These are phyloP conservation scores for Lepidurus apus DNA, from an alignment of 1,140 invertebrate genomes.

Conservation along the genomic window DNA sequence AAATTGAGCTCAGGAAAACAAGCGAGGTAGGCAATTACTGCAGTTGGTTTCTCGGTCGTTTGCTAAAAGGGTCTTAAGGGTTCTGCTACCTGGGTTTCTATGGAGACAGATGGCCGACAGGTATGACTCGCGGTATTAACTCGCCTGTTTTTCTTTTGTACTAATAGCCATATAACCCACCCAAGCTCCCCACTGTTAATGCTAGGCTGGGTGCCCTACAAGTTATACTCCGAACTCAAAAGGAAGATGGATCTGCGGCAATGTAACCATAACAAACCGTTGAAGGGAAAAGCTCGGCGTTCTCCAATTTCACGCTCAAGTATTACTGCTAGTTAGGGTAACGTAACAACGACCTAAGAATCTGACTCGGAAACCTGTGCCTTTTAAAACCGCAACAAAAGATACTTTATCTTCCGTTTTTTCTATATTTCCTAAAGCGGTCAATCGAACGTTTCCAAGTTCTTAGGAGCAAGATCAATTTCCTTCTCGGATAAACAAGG, in stretches of 20 bases:
- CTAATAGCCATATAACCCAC: no score
- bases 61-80: neutral
- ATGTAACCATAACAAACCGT: neutral
- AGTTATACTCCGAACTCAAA: neutral
- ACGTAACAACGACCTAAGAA: no score
- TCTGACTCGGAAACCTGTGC: no score
- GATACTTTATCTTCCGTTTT: no score
- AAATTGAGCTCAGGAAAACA: slow-evolving; percentile 11
- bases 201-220: neutral
- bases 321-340: neutral
- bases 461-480: no score
- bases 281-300: neutral
- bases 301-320: neutral
- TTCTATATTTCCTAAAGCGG: no score
- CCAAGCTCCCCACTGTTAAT: neutral
- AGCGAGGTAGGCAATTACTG: neutral
- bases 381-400: no score
- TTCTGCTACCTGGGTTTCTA: neutral
- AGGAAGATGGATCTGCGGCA: neutral
- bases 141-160: neutral
- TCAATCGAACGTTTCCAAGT: no score
- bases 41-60: neutral
- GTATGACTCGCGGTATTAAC: neutral
- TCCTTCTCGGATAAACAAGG: no score
- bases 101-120: slow-evolving; percentile 5